Evolutionary conservation across 2,113 vertebrate species (phyloP), one percentile per base, ranked within the genome.

Genomic region (Bufo gargarizans): DNA sequence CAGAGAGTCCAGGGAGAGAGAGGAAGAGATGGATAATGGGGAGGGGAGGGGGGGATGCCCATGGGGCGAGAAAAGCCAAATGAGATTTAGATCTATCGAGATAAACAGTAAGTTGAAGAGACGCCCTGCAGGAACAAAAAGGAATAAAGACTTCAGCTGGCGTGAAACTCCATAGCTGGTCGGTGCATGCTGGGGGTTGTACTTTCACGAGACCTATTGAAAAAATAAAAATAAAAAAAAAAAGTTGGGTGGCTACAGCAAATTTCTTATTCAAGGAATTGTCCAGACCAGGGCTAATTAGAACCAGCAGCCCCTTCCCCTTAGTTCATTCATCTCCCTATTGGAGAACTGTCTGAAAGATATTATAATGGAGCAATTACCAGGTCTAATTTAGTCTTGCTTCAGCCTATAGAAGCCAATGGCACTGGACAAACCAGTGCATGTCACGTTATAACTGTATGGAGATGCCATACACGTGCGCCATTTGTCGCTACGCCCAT

Each of bases 21-120:
- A 59, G 67, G 82, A 74, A 88, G 12, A 22, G 65, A 72, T 45
- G 72, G 74, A 83, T 83, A 83, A 83, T 83, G 49, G 81, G 81
- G n/a, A 67, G 47, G 85, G 49, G n/a, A 59, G 69, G 76, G 16
- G 47, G 55, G 43, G 49, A 61, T 58, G 19, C 65, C 78, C 67
- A 53, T 12, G 47, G 58, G 79, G 86, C 14, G 77, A 47, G 49
- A 61, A 33, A 82, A 74, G 79, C 45, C 80, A 83, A 58, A 88
- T 83, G 80, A 88, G 86, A 88, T 77, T 76, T 88, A 83, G 67
- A 87, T 87, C 77, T 71, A 79, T 87, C 71, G 85, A 67, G 76
- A 79, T 77, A 49, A 77, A 71, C 47, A 55, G 61, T 58, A 78
- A 65, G 58, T 65, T 61, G n/a, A 86, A 78, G 20, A 79, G 85